Conservation (phyloP, 1,140 invertebrate genomes). For the Thrips palmi region DNA sequence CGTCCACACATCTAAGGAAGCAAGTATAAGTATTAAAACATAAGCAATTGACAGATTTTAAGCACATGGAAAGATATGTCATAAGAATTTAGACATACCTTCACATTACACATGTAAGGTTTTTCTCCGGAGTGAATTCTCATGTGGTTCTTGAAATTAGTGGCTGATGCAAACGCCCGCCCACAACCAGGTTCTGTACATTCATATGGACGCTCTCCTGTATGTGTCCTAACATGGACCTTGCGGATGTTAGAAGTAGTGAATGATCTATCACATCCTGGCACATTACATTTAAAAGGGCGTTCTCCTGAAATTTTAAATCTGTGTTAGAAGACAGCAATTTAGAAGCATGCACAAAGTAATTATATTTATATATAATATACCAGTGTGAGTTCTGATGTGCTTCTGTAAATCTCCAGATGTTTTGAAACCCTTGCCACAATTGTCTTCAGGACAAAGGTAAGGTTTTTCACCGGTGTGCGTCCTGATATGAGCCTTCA, state of each 20-base stretch:
- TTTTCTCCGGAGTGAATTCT: constrained; percentile 39
- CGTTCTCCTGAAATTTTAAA: constrained; percentile 31
- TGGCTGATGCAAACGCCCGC: constrained; percentile 43
- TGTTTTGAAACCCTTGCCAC: constrained; percentile 44
- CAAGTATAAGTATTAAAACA: constrained; percentile 5
- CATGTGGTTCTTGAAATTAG: constrained; percentile 49
- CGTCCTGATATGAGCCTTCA: constrained; percentile 44
- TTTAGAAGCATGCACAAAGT: background rate
- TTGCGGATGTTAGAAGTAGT: constrained; percentile 57
- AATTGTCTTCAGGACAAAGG: constrained; percentile 32
- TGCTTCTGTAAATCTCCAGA: constrained; percentile 52
- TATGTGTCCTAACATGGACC: constrained; percentile 38
- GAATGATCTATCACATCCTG: constrained; percentile 45
- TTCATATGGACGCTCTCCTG: constrained; percentile 41
- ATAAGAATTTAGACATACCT: constrained; percentile 16
- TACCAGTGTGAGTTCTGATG: constrained; percentile 46
- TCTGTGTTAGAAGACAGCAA: constrained; percentile 2
- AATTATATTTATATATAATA: constrained; percentile 8
- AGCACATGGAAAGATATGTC: background rate
- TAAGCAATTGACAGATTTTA: background rate
- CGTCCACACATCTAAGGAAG: constrained; percentile 40
- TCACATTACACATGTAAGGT: constrained; percentile 33
- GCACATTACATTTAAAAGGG: constrained; percentile 42
- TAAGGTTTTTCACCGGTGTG: constrained; percentile 53
- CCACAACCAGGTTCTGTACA: constrained; percentile 36